Conservation (phyloP, 2,888 invertebrate species). For the Amphipyra berbera region DNA sequence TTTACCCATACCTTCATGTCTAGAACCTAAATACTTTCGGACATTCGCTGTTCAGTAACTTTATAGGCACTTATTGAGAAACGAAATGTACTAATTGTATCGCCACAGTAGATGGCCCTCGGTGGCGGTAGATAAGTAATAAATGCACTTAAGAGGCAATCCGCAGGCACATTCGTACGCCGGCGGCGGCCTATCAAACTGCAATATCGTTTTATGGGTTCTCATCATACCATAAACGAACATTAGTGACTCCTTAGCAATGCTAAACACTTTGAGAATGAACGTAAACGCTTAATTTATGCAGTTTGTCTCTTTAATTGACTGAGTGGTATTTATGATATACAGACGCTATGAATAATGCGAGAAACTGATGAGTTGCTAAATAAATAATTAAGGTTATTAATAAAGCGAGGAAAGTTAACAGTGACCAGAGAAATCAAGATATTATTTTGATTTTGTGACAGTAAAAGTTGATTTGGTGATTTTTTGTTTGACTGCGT, state of each 20-base stretch:
- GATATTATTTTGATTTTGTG: no score
- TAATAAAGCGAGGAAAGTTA: conserved; percentile 10
- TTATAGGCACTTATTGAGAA: conserved; percentile 62
- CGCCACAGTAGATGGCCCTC: conserved; percentile 53
- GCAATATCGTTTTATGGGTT: conserved; percentile 78
- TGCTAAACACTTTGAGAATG: conserved; percentile 45
- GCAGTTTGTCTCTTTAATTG: conserved; percentile 52
- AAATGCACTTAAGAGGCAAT: conserved; percentile 74
- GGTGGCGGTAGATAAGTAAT: conserved; percentile 70
- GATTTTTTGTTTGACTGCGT: no score
- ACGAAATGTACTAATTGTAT: conserved; percentile 67
- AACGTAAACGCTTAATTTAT: conserved; percentile 58
- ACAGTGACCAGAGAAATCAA: no score
- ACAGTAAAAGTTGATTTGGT: no score
- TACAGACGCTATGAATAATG: conserved; percentile 45
- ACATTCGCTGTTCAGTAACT: conserved; percentile 32
- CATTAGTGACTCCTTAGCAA: conserved; percentile 52
- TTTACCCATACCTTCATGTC: no score
- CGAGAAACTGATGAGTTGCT: conserved; percentile 39
- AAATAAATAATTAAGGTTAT: conserved; percentile 29
- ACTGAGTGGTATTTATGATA: conserved; percentile 49
- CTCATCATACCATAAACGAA: conserved; percentile 70
- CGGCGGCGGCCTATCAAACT: conserved; percentile 74
- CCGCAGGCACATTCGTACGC: conserved; percentile 64
- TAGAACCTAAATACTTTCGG: conserved; percentile 21